Base-by-base conservation (phyloP, 1,140 invertebrate genomes). In the Euura lappo region DNA sequence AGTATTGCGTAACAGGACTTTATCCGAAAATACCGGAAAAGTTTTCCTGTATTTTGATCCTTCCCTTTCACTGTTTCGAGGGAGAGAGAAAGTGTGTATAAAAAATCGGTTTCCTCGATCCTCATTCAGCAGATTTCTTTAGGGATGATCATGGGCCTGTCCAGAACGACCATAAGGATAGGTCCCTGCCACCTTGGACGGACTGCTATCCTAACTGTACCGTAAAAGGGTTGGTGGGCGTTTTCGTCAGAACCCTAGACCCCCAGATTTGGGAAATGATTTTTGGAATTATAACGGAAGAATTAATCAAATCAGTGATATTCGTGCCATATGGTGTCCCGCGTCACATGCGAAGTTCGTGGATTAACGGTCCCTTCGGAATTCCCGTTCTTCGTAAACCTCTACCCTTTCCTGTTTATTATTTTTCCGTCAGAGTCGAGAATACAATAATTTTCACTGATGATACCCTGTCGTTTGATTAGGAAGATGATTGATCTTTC, bases 1-100 rank as follows among this genome's bases (percentile, higher is more conserved):
- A n/a, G 66, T 68, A 68, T 68, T 68, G 44, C 44, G 44, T 68
- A 68, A 68, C 66, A 68, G 28, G 60, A 64, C 60, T 64, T 64
- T 10, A 64, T 13, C 8, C 13, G 13, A 64, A 64, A 64, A 64
- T 10, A 13, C 8, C 60, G 60, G 60, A 64, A 64, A 28, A 28
- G 28, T 28, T 28, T n/a, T n/a, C n/a, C n/a, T n/a, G n/a, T n/a
- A n/a, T n/a, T n/a, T 28, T 28, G 28, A 28, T 28, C 28, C 28
- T 28, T 28, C 1, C 28, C 28, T 28, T 28, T 28, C 28, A 28
- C 28, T 28, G 28, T 28, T 28, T 28, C 28, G 28, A 28, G 28
- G 1, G 1, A 28, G 28, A 28, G 28, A 28, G 28, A 28, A 28
- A 28, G 28, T n/a, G 51, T 60, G 13, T 60, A 60, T 11, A 60